phyloP scores from a whole-genome alignment of 2,113 vertebrate genomes.

The Mormyrus iriodes region DNA sequence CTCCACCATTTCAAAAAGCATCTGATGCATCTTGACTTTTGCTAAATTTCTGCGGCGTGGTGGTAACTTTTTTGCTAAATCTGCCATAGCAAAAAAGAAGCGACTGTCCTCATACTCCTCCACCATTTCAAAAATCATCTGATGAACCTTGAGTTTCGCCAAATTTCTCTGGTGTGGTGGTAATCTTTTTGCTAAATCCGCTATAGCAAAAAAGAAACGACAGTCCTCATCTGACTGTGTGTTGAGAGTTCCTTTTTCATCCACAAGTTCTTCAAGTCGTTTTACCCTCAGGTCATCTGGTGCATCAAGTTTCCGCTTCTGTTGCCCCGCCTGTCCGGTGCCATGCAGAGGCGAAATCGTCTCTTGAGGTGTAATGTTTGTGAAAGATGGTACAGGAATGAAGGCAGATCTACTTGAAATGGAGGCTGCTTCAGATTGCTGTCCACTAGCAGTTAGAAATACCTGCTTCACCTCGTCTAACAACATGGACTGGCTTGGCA shows the following conservation, averaged over 20 bases:
- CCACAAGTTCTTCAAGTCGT: background rate
- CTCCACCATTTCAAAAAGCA: background rate
- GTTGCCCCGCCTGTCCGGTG: background rate
- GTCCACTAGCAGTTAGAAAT: background rate
- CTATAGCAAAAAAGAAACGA: background rate
- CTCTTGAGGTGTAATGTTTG: background rate
- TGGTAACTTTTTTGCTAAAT: background rate
- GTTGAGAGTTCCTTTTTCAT: background rate
- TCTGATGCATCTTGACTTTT: background rate
- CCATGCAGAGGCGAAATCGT: background rate
- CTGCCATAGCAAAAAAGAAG: background rate
- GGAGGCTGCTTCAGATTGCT: background rate
- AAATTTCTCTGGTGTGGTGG: background rate
- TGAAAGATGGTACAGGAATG: background rate
- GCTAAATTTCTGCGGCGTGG: background rate
- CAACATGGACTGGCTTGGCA: background rate
- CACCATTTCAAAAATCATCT: background rate
- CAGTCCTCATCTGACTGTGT: background rate
- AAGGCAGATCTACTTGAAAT: background rate
- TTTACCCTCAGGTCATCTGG: background rate
- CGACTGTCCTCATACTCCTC: background rate
- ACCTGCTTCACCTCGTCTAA: background rate
- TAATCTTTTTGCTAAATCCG: background rate
- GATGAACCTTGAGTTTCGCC: background rate
- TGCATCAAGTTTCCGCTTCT: background rate